A percentile compares a stretch with the other conserved stretches of the same genome.
phyloP scores from a whole-genome alignment of 2,113 vertebrate genomes.

The Oncorhynchus nerka region DNA sequence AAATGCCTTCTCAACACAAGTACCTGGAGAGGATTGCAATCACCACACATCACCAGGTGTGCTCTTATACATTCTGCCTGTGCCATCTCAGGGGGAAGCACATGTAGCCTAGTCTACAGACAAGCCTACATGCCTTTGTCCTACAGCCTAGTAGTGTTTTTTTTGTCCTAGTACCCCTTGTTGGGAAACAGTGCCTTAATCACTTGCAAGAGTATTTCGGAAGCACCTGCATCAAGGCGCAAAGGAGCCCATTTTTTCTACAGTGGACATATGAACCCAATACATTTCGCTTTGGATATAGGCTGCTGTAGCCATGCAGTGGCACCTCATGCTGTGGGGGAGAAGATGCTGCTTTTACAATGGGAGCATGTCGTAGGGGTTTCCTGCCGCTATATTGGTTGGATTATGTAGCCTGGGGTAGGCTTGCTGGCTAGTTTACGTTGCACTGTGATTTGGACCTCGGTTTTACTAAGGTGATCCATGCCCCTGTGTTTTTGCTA shows the following conservation, averaged over 20 bases:
- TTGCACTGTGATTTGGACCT: constrained; percentile 37
- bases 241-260: constrained; percentile 21
- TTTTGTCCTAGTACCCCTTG: constrained; percentile 4
- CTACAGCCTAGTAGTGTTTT: constrained; percentile 22
- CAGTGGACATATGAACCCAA: not conserved
- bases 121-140: constrained; percentile 51
- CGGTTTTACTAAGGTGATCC: constrained; percentile 52
- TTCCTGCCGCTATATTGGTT: not conserved
- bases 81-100: constrained; percentile 4
- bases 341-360: constrained; percentile 6
- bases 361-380: constrained; percentile 3
- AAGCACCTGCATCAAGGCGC: constrained; percentile 10
- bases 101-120: constrained; percentile 20
- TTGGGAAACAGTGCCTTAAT: too few species aligned
- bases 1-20: not conserved
- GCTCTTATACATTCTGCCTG: not conserved
- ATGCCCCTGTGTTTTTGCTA: constrained; percentile 48
- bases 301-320: constrained; percentile 29
- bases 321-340: constrained; percentile 26
- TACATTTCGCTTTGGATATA: constrained; percentile 11
- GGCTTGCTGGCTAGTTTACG: constrained; percentile 37
- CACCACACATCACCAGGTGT: not conserved
- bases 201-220: not conserved
- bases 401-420: constrained; percentile 39
- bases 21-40: not conserved